Evolutionary conservation across 1,140 invertebrate genomes (phyloP).

Genomic region (Asobara japonica): DNA sequence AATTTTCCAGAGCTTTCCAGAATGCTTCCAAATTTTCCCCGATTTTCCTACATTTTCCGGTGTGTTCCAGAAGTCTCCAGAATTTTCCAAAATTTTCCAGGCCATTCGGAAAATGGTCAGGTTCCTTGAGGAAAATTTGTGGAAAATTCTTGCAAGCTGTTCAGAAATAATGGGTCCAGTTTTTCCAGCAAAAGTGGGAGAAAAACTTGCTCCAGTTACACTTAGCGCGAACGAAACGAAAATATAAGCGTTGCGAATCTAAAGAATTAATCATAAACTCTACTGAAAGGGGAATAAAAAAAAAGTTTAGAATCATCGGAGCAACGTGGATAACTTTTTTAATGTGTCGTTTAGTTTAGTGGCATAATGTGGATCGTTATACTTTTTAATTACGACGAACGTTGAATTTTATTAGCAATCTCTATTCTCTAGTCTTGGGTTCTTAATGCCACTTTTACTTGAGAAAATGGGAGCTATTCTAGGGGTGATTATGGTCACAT

Average conservation of each 20-base stretch:
- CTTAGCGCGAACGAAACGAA: background rate
- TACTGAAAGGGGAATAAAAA: background rate
- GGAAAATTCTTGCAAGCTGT: conserved; percentile 7
- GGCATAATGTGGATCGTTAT: conserved; percentile 14
- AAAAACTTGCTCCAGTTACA: too few relatives aligned
- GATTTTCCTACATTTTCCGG: too few relatives aligned
- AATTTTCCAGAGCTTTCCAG: too few relatives aligned
- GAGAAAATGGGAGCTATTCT: background rate
- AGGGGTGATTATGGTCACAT: background rate
- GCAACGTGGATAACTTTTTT: background rate
- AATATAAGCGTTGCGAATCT: background rate
- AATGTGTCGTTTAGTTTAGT: conserved; percentile 17
- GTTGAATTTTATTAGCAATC: conserved; percentile 1
- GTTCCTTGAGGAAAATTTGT: too few relatives aligned
- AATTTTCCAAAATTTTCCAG: too few relatives aligned
- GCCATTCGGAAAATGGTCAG: too few relatives aligned
- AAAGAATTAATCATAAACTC: background rate
- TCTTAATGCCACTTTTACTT: background rate
- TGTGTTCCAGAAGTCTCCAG: too few relatives aligned
- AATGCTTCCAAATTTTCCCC: too few relatives aligned
- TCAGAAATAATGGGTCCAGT: background rate
- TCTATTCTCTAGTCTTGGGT: background rate
- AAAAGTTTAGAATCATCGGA: conserved; percentile 1
- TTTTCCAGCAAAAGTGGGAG: too few relatives aligned
- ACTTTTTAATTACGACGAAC: conserved; percentile 6